These are phyloP conservation scores for Melanotaenia duboulayi DNA, from an alignment of 2,113 vertebrate genomes.

Conservation along the genomic window DNA sequence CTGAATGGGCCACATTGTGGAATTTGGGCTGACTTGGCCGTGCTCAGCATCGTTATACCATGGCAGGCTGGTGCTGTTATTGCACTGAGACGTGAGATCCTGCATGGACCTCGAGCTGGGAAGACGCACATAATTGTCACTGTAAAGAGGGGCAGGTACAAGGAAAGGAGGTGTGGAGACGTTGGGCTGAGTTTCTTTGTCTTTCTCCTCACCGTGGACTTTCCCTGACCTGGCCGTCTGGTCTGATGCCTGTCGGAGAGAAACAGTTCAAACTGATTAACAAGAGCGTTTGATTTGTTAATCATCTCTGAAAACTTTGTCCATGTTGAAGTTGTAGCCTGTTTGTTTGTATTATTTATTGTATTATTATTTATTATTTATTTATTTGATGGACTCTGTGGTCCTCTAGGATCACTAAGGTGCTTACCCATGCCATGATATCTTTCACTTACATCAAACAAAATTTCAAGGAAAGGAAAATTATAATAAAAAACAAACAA, in stretches of 20 bases:
- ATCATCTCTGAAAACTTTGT: too few relatives aligned
- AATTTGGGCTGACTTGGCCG: background rate
- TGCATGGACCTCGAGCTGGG: conserved; percentile 57
- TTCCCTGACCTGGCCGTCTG: background rate
- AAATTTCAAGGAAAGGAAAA: too few relatives aligned
- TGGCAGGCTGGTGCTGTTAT: background rate
- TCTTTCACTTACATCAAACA: too few relatives aligned
- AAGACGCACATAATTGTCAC: conserved; percentile 57
- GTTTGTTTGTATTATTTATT: too few relatives aligned
- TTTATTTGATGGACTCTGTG: too few relatives aligned
- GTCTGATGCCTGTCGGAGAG: background rate
- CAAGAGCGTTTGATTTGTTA: too few relatives aligned
- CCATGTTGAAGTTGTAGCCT: too few relatives aligned
- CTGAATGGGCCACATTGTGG: background rate
- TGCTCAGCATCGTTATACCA: background rate
- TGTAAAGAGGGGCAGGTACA: background rate
- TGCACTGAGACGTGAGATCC: conserved; percentile 33
- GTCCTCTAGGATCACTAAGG: too few relatives aligned
- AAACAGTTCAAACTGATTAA: background rate
- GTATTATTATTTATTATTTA: too few relatives aligned
- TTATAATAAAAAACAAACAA: too few relatives aligned
- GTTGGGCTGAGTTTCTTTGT: background rate
- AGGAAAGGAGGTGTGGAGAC: background rate
- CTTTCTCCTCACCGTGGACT: background rate
- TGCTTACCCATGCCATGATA: too few relatives aligned